phyloP scores from a whole-genome alignment of 2,888 invertebrate genomes.

The Drosophila dives region DNA sequence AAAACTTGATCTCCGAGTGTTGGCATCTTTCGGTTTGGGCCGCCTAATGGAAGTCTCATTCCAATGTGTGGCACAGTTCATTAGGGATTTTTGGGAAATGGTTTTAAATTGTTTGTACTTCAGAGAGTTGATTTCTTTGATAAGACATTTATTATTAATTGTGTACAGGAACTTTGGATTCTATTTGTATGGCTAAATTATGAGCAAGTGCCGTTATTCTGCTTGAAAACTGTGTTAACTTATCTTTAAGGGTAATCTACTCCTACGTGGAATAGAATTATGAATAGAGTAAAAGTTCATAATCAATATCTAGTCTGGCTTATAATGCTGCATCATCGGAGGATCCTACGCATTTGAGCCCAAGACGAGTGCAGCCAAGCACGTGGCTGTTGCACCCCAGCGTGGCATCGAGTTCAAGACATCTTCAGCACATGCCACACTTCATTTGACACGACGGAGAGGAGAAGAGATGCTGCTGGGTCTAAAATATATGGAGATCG shows the following conservation, averaged over 20 bases:
- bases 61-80: conserved; percentile 54
- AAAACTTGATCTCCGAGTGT: conserved; percentile 52
- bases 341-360: conserved; percentile 47
- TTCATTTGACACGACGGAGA: conserved; percentile 57
- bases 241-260: conserved; percentile 17
- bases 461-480: conserved; percentile 31
- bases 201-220: background rate
- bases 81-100: conserved; percentile 35
- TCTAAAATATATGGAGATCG: conserved; percentile 42
- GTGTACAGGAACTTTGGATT: background rate
- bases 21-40: conserved; percentile 57
- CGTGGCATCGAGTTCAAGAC: conserved; percentile 13
- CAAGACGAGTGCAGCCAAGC: conserved; percentile 39
- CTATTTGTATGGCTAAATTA: background rate
- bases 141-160: background rate
- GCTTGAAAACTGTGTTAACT: conserved; percentile 2
- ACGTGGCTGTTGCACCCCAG: conserved; percentile 39
- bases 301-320: conserved; percentile 24
- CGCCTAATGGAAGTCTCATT: conserved; percentile 30
- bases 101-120: conserved; percentile 55
- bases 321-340: conserved; percentile 40
- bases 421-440: conserved; percentile 71
- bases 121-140: conserved; percentile 8
- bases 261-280: conserved; percentile 5
- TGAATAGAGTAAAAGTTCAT: background rate